Percentiles rank a stretch among this genome's conserved stretches.
phyloP scores from a whole-genome alignment of 1,140 invertebrate genomes.

The Metopolophium dirhodum region DNA sequence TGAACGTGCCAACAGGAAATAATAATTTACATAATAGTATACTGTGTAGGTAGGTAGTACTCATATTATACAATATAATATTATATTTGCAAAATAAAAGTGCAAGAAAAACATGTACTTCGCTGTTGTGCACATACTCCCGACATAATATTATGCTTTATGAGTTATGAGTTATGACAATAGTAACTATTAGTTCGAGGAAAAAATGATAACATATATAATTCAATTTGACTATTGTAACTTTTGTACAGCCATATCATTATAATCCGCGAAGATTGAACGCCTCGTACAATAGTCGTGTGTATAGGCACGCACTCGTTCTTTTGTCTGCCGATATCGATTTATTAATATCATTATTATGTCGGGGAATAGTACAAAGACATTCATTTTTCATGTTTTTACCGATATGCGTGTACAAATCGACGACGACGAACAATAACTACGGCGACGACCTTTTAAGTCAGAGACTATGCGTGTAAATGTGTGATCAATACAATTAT shows the following conservation, averaged over 20 bases:
- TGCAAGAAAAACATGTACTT: background rate
- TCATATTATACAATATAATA: too few relatives aligned
- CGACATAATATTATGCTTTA: background rate
- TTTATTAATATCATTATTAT: constrained; percentile 7
- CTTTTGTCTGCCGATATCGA: background rate
- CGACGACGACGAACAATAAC: background rate
- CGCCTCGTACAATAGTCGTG: background rate
- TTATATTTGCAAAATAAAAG: background rate
- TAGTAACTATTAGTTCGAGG: background rate
- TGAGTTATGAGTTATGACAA: background rate
- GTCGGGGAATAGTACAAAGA: background rate
- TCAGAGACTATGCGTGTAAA: background rate
- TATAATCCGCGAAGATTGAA: background rate
- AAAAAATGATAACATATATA: background rate
- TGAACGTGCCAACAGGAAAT: background rate
- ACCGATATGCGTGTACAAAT: background rate
- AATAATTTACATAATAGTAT: background rate
- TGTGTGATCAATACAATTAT: constrained; percentile 1
- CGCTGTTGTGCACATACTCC: background rate
- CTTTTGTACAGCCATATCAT: background rate
- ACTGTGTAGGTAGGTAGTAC: too few relatives aligned
- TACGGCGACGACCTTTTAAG: background rate
- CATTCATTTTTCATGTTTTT: background rate
- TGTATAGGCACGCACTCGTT: background rate
- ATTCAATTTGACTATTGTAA: background rate